phyloP scores from a whole-genome alignment of 2,888 invertebrate species.

The Aphodius sticticus region DNA sequence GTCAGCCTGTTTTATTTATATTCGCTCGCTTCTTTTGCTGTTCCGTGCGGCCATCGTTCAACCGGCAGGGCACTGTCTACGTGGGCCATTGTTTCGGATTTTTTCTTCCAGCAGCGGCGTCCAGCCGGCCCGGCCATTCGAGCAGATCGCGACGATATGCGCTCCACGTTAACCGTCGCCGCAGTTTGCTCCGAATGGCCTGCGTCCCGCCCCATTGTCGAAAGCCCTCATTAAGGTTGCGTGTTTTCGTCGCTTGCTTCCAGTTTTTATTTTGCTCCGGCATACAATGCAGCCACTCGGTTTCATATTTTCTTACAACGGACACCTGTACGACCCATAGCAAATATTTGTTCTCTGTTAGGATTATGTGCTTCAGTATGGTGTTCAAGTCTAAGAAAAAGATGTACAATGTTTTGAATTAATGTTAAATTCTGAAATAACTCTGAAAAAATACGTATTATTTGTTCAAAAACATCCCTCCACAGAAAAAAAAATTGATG shows the following conservation, averaged over 20 bases:
- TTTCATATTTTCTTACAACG: background rate
- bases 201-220: background rate
- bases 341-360: background rate
- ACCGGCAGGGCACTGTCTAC: background rate
- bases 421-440: no score
- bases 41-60: background rate
- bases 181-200: background rate
- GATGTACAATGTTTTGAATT: no score
- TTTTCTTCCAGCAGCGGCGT: background rate
- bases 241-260: background rate
- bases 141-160: background rate
- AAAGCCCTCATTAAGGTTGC: background rate
- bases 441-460: no score
- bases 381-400: no score
- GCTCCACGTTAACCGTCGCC: background rate
- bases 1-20: background rate
- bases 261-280: background rate
- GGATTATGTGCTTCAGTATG: no score
- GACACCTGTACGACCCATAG: background rate
- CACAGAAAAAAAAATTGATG: no score
- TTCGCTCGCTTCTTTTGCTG: background rate
- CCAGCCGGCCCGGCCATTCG: background rate
- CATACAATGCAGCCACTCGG: background rate
- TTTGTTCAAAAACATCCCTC: no score
- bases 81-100: background rate